Conservation (phyloP, 2,888 invertebrate genomes). For the Anarsia innoxiella region DNA sequence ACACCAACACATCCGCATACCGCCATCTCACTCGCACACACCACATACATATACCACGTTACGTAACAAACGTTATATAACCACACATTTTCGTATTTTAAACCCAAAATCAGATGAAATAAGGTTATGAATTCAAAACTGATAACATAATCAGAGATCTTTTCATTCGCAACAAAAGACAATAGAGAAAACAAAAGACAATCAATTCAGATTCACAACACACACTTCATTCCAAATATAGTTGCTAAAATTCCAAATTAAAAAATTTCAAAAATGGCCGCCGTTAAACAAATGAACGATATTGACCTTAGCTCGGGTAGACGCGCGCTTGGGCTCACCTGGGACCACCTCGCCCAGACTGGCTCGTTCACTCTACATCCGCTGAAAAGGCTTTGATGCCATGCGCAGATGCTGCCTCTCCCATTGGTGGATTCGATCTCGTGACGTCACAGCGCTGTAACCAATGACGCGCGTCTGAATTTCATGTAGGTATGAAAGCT, state of each 20-base stretch:
- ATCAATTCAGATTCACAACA: no score
- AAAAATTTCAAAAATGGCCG: conserved; percentile 34
- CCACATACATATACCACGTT: conserved; percentile 17
- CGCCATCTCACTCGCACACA: conserved; percentile 28
- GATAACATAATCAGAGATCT: no score
- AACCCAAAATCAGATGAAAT: no score
- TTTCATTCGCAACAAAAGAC: no score
- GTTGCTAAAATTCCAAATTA: no score
- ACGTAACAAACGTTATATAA: conserved; percentile 25
- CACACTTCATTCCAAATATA: no score
- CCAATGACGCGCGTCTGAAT: conserved; percentile 59
- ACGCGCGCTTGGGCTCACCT: conserved; percentile 66
- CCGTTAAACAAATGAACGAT: conserved; percentile 27
- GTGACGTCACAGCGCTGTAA: conserved; percentile 55
- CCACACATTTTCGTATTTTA: background rate
- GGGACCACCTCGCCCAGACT: conserved; percentile 66
- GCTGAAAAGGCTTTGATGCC: conserved; percentile 44
- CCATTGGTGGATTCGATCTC: conserved; percentile 47
- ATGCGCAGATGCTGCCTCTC: conserved; percentile 44
- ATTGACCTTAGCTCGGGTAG: conserved; percentile 55
- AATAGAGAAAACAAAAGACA: no score
- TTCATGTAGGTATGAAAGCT: conserved; percentile 63
- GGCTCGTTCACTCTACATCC: conserved; percentile 35
- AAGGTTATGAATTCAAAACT: no score
- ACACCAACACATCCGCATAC: conserved; percentile 20